Evolutionary conservation across 2,888 invertebrate genomes (phyloP).

Genomic region (Tethea ocularis): DNA sequence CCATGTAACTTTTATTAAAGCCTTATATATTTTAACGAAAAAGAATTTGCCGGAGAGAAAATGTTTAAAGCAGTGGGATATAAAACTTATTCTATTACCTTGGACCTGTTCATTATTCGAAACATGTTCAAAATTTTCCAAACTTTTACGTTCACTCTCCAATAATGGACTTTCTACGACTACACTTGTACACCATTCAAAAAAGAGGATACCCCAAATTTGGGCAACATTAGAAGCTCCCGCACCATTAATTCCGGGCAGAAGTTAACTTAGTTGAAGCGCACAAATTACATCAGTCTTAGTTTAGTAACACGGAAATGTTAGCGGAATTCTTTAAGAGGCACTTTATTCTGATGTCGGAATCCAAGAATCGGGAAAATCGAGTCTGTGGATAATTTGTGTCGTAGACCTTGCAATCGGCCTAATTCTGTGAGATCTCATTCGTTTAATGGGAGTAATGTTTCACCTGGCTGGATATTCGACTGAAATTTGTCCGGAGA

Average conservation of each 20-base stretch:
- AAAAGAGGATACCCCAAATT: constrained; percentile 47
- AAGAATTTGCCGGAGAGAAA: background rate
- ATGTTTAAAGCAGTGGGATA: constrained; percentile 16
- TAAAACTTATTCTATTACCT: constrained; percentile 44
- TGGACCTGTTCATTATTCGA: constrained; percentile 46
- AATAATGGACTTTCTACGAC: constrained; percentile 35
- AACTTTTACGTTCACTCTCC: constrained; percentile 32
- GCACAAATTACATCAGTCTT: constrained; percentile 70
- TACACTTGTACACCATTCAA: constrained; percentile 35
- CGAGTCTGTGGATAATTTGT: constrained; percentile 61
- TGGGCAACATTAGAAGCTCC: constrained; percentile 48
- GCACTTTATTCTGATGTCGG: constrained; percentile 49
- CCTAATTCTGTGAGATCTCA: constrained; percentile 65
- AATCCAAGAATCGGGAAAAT: constrained; percentile 55
- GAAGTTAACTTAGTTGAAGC: constrained; percentile 58
- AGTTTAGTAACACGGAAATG: constrained; percentile 61
- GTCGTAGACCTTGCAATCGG: constrained; percentile 64
- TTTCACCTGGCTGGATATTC: constrained; percentile 64
- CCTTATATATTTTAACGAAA: background rate
- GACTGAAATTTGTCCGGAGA: constrained; percentile 52
- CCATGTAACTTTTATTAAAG: background rate
- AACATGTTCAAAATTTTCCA: constrained; percentile 37
- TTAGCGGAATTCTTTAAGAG: constrained; percentile 59
- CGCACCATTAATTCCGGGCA: constrained; percentile 65
- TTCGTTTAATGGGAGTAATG: constrained; percentile 67